Evolutionary conservation across 2,113 vertebrate genomes (phyloP).

Genomic region (Mellivora capensis): DNA sequence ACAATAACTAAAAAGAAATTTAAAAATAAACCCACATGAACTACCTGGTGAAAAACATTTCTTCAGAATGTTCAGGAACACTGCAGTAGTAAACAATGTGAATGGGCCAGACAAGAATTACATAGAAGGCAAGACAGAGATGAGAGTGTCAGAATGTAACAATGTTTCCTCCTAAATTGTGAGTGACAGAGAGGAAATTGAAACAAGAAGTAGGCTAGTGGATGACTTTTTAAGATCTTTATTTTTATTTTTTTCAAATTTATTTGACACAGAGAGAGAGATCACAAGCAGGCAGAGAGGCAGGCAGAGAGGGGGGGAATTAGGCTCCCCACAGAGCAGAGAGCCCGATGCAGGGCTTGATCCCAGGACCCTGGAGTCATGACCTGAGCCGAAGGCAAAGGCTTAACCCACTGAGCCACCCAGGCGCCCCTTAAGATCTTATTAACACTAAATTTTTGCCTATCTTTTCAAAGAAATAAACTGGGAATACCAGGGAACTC

Average conservation of each 20-base stretch:
- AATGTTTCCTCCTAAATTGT: background rate
- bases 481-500: background rate
- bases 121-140: background rate
- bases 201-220: background rate
- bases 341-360: fast-evolving
- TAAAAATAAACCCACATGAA: background rate
- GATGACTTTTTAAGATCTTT: background rate
- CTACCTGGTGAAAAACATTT: background rate
- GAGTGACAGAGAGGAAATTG: background rate
- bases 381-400: too few relatives aligned
- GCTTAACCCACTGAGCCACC: too few relatives aligned
- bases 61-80: background rate
- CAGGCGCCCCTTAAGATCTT: background rate
- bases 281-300: too few relatives aligned
- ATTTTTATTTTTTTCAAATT: too few relatives aligned
- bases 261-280: too few relatives aligned
- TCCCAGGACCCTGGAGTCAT: too few relatives aligned
- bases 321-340: too few relatives aligned
- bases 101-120: background rate
- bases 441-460: background rate
- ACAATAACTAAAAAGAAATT: background rate
- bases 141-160: background rate
- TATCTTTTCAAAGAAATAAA: background rate
- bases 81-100: background rate
- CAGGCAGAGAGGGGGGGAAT: too few relatives aligned